Base-by-base conservation (phyloP, 1,140 invertebrate species). In the Sitobion miscanthi region DNA sequence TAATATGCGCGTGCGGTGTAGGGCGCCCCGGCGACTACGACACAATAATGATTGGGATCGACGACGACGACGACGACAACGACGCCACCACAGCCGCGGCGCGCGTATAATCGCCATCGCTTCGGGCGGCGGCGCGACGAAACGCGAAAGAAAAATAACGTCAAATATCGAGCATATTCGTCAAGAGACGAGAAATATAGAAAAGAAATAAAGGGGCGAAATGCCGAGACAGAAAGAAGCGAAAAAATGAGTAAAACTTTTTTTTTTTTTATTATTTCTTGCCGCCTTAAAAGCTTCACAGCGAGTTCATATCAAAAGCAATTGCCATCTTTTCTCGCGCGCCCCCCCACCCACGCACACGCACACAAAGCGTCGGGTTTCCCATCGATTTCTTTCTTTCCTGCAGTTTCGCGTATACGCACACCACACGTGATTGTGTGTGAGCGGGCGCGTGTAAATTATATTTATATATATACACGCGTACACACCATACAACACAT, bases 241-340 rank as follows among this genome's bases (percentile, higher is more conserved):
- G 62, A 14, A 77, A 91, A 92, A 89, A 38, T 17, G 52, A 89
- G 47, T 49, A 83, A 92, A 92, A 92, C 42, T 92, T 91, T 92
- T 92, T 91, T 91, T 91, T 91, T 69, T 69, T n/a, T 69, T 77
- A 77, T 77, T 69, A 69, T 69, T 77, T 77, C 62, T 77, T n/a
- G 38, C 38, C 88, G 42, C 17, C 91, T 85, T 93, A 93, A 93
- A 93, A 93, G 91, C 91, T 93, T 86, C 77, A n/a, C 90, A 20
- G 49, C 47, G 91, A 92, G 69, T 92, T 86, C 91, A 86, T 86
- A 86, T 93, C 91, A 93, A 93, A 93, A 93, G 91, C 91, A 86
- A 93, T 92, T 92, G 91, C 91, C 91, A 92, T 92, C 62, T 92
- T 92, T 92, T 93, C 82, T 47, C 42, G 57, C 62, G 4, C 30